These are phyloP conservation scores for Dorcus parallelipipedus DNA, from an alignment of 2,888 invertebrate species.

Conservation along the genomic window DNA sequence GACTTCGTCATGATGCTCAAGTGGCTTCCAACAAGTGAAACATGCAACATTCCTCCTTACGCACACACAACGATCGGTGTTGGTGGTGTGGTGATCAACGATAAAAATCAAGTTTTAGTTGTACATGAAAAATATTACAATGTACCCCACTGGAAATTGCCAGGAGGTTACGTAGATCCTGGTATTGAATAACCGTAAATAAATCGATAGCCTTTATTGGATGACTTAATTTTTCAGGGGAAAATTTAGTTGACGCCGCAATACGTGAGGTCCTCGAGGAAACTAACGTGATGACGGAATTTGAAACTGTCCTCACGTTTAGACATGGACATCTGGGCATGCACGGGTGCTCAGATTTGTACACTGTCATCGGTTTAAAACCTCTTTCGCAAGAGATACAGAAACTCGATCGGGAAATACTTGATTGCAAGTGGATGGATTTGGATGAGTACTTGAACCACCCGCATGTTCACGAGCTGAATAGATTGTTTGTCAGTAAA, in stretches of 20 bases:
- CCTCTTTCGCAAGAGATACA: slow-evolving; percentile 62
- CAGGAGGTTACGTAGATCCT: slow-evolving; percentile 88
- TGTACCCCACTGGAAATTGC: slow-evolving; percentile 77
- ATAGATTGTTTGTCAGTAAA: slow-evolving; percentile 64
- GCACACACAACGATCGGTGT: slow-evolving; percentile 81
- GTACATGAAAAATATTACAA: slow-evolving; percentile 70
- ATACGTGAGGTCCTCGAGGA: slow-evolving; percentile 87
- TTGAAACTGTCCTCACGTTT: slow-evolving; percentile 71
- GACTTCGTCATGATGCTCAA: slow-evolving; percentile 76
- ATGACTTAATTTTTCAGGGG: slow-evolving; percentile 54
- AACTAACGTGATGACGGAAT: slow-evolving; percentile 76
- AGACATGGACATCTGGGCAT: slow-evolving; percentile 74
- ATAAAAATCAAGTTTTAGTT: slow-evolving; percentile 71
- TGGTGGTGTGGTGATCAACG: slow-evolving; percentile 82
- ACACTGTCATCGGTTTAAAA: slow-evolving; percentile 70
- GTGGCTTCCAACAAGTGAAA: slow-evolving; percentile 68
- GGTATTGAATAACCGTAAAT: slow-evolving; percentile 49
- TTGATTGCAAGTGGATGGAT: slow-evolving; percentile 78
- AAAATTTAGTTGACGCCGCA: slow-evolving; percentile 78
- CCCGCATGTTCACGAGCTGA: slow-evolving; percentile 70
- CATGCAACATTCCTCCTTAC: slow-evolving; percentile 68
- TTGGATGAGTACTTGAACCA: slow-evolving; percentile 67
- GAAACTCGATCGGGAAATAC: slow-evolving; percentile 75
- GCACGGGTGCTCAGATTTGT: slow-evolving; percentile 85
- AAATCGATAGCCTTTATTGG: not conserved